phyloP scores from a whole-genome alignment of 2,113 vertebrate genomes.

The Pseudorasbora parva region DNA sequence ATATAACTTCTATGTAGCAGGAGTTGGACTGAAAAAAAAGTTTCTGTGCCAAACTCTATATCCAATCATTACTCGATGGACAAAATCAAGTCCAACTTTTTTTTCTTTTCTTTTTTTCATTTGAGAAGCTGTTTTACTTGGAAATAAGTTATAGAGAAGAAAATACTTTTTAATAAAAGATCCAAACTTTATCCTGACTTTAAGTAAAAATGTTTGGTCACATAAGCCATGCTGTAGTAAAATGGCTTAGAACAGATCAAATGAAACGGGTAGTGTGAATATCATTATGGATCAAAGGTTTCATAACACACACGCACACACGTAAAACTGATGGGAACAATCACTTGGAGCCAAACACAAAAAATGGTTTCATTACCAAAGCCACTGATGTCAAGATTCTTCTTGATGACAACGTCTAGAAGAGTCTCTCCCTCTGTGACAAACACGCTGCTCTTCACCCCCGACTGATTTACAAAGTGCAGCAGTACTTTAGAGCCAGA shows the following conservation, averaged over 20 bases:
- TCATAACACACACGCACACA: not conserved
- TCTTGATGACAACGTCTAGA: constrained; percentile 76
- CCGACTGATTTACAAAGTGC: constrained; percentile 77
- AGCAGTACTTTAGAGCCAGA: constrained; percentile 59
- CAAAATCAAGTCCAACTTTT: not conserved
- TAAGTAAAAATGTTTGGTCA: not conserved
- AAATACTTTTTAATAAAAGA: no score
- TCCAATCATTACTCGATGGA: not conserved
- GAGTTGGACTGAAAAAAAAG: no score
- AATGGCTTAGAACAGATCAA: not conserved
- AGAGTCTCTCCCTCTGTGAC: constrained; percentile 77
- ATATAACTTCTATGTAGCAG: not conserved
- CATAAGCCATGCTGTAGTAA: not conserved
- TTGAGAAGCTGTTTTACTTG: not conserved
- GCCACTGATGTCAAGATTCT: constrained; percentile 76
- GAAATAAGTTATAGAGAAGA: not conserved
- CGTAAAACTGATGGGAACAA: not conserved
- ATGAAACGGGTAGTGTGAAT: not conserved
- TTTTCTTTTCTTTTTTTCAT: not conserved
- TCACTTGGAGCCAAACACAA: not conserved
- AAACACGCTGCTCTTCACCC: constrained; percentile 65
- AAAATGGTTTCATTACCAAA: constrained; percentile 68
- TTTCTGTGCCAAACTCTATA: not conserved
- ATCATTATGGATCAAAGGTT: not conserved
- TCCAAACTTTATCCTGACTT: not conserved